Conservation (phyloP, 2,888 invertebrate genomes). For the Heliconius aoede region DNA sequence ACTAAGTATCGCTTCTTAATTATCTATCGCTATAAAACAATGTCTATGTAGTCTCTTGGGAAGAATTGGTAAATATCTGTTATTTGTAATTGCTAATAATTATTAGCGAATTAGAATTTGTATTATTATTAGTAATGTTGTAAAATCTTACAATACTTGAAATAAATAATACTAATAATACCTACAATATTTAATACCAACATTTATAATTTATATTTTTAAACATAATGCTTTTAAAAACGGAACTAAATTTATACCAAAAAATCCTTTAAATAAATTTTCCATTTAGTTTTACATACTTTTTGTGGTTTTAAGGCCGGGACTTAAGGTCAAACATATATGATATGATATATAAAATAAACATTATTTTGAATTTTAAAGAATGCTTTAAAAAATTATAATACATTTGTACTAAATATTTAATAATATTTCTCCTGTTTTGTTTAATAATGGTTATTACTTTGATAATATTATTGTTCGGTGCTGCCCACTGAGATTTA, state of each 20-base stretch:
- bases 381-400: neutral
- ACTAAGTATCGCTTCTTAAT: neutral
- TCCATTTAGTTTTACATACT: neutral
- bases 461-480: conserved; percentile 1
- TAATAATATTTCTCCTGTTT: neutral
- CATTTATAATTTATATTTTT: neutral
- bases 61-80: neutral
- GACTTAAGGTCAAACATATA: neutral
- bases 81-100: neutral
- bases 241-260: neutral
- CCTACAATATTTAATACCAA: neutral
- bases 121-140: neutral
- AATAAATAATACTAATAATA: too few relatives aligned
- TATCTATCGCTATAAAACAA: conserved; percentile 11
- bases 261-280: neutral
- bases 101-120: neutral
- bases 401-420: neutral
- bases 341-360: neutral
- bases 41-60: neutral
- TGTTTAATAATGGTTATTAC: conserved; percentile 6
- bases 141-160: too few relatives aligned
- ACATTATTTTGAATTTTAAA: neutral
- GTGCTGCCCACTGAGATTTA: neutral
- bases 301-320: neutral
- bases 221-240: neutral